These are phyloP conservation scores for Orestias chungarensis DNA, from an alignment of 2,797 vertebrate species.

Conservation along the genomic window DNA sequence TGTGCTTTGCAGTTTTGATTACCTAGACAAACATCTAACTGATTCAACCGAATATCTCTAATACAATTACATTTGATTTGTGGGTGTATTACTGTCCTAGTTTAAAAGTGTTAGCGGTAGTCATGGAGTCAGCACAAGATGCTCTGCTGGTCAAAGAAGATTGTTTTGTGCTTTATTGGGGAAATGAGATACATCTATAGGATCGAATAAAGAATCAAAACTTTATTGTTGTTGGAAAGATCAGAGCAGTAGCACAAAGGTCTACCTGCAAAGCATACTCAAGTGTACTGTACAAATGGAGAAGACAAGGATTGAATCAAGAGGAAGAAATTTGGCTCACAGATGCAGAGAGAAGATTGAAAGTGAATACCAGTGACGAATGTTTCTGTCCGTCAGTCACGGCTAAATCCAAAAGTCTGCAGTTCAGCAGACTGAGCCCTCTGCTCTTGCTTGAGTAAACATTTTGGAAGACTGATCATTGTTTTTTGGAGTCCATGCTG, in stretches of 20 bases:
- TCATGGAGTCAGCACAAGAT: neutral
- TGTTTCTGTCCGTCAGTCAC: slow-evolving; percentile 32
- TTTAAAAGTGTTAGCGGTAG: neutral
- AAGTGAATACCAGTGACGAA: slow-evolving; percentile 45
- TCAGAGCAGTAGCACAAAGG: neutral
- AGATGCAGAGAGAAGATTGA: slow-evolving; percentile 48
- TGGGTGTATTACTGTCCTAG: neutral
- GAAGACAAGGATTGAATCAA: slow-evolving; percentile 36
- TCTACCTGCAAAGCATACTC: slow-evolving; percentile 39
- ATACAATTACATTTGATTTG: neutral
- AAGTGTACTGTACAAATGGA: slow-evolving; percentile 32
- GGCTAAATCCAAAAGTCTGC: slow-evolving; percentile 36
- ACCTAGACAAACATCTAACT: neutral
- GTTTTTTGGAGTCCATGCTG: slow-evolving; percentile 42
- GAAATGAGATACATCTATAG: neutral
- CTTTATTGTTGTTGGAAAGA: neutral
- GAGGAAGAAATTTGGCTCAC: slow-evolving; percentile 38
- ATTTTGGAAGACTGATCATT: slow-evolving; percentile 60
- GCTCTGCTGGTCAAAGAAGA: neutral
- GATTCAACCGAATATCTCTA: neutral
- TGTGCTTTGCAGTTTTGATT: neutral
- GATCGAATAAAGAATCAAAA: neutral
- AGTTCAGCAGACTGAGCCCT: slow-evolving; percentile 22
- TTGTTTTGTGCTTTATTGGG: neutral
- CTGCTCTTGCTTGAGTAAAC: slow-evolving; percentile 27